Base-by-base conservation (phyloP, 2,797 vertebrate genomes). In the Vespertilio murinus region DNA sequence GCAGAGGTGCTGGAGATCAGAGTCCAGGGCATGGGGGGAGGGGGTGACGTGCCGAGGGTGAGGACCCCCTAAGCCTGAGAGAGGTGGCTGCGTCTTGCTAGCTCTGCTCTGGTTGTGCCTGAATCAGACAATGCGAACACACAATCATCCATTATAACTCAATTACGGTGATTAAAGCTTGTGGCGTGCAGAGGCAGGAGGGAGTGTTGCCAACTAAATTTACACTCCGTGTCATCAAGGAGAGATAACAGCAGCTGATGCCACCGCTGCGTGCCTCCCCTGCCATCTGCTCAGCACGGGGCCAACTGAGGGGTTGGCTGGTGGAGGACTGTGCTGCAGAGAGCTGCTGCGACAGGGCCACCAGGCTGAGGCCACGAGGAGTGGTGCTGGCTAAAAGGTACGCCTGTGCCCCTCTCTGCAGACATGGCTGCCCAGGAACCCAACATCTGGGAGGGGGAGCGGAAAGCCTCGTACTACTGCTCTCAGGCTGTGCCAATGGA, bases 151-250 rank as follows among this genome's bases (percentile, higher is more conserved):
- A 98, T 98, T 98, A 98, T 93, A 97, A 96, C 98, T 98, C 98
- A 98, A 98, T 98, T 98, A 98, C 97, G 95, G 98, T 97, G 98
- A 98, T 98, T 98, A 98, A 98, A 97, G 95, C 97, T 95, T 98
- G 98, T 97, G 98, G 98, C 98, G 93, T 83, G 97, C 97, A 97
- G 98, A 96, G 96, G 97, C 97, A 95, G 97, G 94, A 96, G 97
- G 98, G 96, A 98, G 97, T 70, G 45, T 97, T 96, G 97, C 98
- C 97, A 98, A 96, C 96, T 93, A 93, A 96, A 97, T 95, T 97
- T 97, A 96, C 95, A 95, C 98, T 97, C 97, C 94, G 79, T 97
- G 97, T 97, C 98, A 97, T 97, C 98, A 97, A 97, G 93, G 7
- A 97, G 97, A 96, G 97, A 97, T 96, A 97, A 97, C 97, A 97